Conservation (phyloP, 2,797 vertebrate genomes). For the Hippopotamyrus pictus region DNA sequence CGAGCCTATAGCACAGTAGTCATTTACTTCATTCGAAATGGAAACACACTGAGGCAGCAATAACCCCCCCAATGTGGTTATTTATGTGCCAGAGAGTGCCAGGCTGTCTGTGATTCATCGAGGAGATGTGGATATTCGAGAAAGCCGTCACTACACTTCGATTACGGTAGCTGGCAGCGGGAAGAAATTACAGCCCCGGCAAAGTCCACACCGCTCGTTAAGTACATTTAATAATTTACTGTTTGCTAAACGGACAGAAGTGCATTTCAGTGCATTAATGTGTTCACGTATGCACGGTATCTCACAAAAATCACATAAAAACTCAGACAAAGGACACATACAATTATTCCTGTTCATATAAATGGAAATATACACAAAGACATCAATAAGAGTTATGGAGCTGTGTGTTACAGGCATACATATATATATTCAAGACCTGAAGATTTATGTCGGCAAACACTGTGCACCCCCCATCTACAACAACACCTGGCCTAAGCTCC, state of each 20-base stretch:
- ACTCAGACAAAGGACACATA: not conserved
- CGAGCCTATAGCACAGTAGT: not conserved
- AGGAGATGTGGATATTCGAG: not conserved
- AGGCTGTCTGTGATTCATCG: conserved; percentile 2
- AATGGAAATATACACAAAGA: conserved; percentile 17
- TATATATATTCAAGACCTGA: not conserved
- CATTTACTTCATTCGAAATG: conserved; percentile 16
- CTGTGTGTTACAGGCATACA: not conserved
- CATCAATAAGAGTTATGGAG: not conserved
- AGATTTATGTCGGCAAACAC: not conserved
- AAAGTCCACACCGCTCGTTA: not conserved
- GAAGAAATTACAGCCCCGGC: not conserved
- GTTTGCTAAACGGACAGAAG: not conserved
- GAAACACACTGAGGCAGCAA: conserved; percentile 7
- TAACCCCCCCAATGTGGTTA: not conserved
- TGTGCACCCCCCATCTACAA: not conserved
- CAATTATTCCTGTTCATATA: not conserved
- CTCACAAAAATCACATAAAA: not conserved
- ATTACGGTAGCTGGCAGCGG: conserved; percentile 4
- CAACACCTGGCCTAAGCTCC: not conserved
- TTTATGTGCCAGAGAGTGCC: conserved; percentile 8
- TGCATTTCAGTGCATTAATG: not conserved
- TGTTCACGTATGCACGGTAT: not conserved
- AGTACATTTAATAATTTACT: conserved; percentile 9
- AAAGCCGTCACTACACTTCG: not conserved